These are phyloP conservation scores for Brachyalestes nurse DNA, from an alignment of 2,797 vertebrate genomes.

Conservation along the genomic window DNA sequence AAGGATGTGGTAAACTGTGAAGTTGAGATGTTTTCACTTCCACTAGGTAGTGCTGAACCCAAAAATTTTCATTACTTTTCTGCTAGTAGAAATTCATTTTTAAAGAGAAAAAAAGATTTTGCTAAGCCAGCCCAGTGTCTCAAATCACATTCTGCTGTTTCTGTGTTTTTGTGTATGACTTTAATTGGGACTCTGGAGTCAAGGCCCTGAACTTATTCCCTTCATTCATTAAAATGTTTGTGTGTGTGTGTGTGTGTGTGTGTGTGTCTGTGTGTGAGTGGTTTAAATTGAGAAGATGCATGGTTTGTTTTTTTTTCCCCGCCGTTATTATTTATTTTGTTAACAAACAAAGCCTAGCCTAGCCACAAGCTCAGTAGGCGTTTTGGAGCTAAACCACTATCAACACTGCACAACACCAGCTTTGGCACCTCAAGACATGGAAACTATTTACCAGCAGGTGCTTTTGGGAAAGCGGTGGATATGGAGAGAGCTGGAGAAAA, in stretches of 20 bases:
- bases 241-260: conserved; percentile 29
- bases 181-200: conserved; percentile 51
- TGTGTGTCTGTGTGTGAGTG: conserved; percentile 32
- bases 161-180: neutral
- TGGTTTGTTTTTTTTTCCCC: neutral
- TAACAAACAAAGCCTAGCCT: neutral
- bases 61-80: no score
- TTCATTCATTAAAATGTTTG: conserved; percentile 48
- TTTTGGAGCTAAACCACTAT: conserved; percentile 10
- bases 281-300: neutral
- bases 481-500: neutral
- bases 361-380: conserved; percentile 3
- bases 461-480: neutral
- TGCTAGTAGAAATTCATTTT: no score
- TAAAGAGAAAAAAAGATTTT: no score
- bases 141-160: neutral
- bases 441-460: conserved; percentile 7
- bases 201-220: conserved; percentile 30
- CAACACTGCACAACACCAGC: neutral
- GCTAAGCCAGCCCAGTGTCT: neutral
- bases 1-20: no score
- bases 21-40: no score
- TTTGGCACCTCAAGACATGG: neutral
- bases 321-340: conserved; percentile 13
- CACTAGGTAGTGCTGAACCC: no score